Base-by-base conservation (phyloP, 2,888 invertebrate species). In the Penaeus monodon region DNA sequence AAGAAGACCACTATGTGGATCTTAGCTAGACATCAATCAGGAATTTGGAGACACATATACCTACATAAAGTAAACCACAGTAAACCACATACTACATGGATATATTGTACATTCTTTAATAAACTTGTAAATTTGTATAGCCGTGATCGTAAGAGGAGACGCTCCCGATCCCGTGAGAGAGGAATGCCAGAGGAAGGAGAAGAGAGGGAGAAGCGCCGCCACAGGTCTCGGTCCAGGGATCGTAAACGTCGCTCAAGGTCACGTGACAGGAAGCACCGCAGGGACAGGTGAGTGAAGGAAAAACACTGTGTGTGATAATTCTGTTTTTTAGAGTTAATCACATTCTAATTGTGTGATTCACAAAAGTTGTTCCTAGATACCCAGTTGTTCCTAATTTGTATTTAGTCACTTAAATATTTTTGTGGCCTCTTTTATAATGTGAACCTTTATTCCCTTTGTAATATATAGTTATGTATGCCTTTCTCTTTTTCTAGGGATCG, bases 401-500 rank as follows among this genome's bases (percentile, higher is more conserved):
- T 68, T 14, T 33, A 70, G 49, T 70, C 17, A 29, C 10, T 33
- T 73, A 7, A 29, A 63, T 12, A 22, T 63, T 29, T n/a, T 73
- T 63, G 29, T 73, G 22, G 8, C n/a, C 1, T 2, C 12, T 24
- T 70, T 14, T 22, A 70, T 70, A 24, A 70, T 70, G 20, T 70
- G 57, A 57, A 57, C 14, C 57, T 57, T 20, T 20, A 57, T 17
- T 4, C 17, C 57, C 3, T 17, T 20, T 4, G 57, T 57, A 57
- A 57, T 57, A 17, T 57, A 20, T 57, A 57, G 49, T 57, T 12
- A 17, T 1, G 24, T 68, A 17, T 27, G 33, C 17, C 24, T 70
- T 70, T 70, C 70, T 29, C 20, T 70, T 4, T 27, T 70, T 70
- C 70, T 66, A 91, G 91, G 90, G 91, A 91, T 74, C 90, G 91